Base-by-base conservation (phyloP, 2,888 invertebrate genomes). In the Ornithoptera alexandrae region DNA sequence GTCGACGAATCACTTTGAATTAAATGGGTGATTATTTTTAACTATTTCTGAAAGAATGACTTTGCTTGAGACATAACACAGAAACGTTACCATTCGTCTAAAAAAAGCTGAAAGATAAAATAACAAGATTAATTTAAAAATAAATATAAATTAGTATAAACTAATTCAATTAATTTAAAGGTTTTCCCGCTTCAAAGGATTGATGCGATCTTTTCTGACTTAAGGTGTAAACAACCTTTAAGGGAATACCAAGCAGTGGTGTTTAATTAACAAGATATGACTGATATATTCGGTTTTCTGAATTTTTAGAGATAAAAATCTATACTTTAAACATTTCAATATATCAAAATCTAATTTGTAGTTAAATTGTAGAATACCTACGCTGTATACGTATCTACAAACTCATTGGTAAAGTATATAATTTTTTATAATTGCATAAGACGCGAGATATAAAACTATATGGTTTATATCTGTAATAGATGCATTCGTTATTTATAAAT, bases 1-100 rank as follows among this genome's bases (percentile, higher is more conserved):
- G 64, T 63, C 63, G 63, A n/a, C 57, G 39, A 46, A 64, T 58
- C 65, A 60, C 67, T 64, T 68, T 70, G 66, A 72, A 71, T 73
- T 58, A 67, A 67, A 68, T 62, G 68, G 64, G 70, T 68, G 63
- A 77, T 72, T 71, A 73, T 73, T 73, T 71, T 73, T 77, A 76
- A 77, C 76, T 78, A 73, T 77, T 73, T 72, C 68, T 68, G 53
- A 63, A 63, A 63, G 58, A 22, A 63, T 58, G 66, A 36, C 24
- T 69, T 69, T 3, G 50, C 36, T 65, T 56, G 39, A 58, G 53
- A 64, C 46, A 64, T 50, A 64, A 42, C 60, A 70, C 67, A 64
- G 63, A 70, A 58, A 46, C 17, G 24, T 50, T 61, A 61, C 7
- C n/a, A 18, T 46, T 62, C 50, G n/a, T 62, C 56, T 12, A 62